Base-by-base conservation (phyloP, 2,113 vertebrate genomes). In the Ahaetulla prasina region DNA sequence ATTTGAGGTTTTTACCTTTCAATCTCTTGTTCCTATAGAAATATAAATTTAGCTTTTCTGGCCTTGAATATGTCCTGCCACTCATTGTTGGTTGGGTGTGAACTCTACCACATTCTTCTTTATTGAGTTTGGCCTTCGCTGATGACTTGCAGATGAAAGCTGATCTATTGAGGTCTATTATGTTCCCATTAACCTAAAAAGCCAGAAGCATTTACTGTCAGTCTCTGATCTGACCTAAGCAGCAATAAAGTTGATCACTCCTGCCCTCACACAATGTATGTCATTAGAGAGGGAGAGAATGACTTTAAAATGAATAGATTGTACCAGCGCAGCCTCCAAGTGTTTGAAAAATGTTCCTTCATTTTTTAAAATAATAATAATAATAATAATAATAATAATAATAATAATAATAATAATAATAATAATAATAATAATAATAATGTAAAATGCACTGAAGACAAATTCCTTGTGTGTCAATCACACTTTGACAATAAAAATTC, bases 341-440 rank as follows among this genome's bases (percentile, higher is more conserved):
- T 74, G 55, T 52, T 39, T 91, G 43, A 96, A 96, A 94, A 0
- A 7, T 93, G 89, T 85, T 86, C 53, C 95, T 95, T n/a, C 85
- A n/a, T 68, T 92, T 95, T n/a, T n/a, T n/a, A n/a, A n/a, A 96
- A 96, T 95, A 96, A 93, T 95, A 94, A 94, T 95, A 45, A 18
- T 54, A 54, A 22, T 22, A 54, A 27, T 27, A 27, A 60, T 11
- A 96, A 96, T 95, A 96, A 93, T 95, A 94, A 94, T 95, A 45
- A 18, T 54, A 54, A 22, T 22, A 54, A 27, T 27, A 27, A 60
- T 11, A 55, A 25, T 55, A 57, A 9, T 57, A 20, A 4, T 8
- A 57, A 55, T 25, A 55, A 25, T 55, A 96, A 96, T 95, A 96
- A 94, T 95, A 94, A 94, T 23, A 23, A 23, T 2, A 57, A 55